A percentile compares a stretch with the other conserved stretches of the same genome.
These are phyloP conservation scores for Sebastes jordani DNA, from an alignment of 2,797 vertebrate species.

Conservation along the genomic window DNA sequence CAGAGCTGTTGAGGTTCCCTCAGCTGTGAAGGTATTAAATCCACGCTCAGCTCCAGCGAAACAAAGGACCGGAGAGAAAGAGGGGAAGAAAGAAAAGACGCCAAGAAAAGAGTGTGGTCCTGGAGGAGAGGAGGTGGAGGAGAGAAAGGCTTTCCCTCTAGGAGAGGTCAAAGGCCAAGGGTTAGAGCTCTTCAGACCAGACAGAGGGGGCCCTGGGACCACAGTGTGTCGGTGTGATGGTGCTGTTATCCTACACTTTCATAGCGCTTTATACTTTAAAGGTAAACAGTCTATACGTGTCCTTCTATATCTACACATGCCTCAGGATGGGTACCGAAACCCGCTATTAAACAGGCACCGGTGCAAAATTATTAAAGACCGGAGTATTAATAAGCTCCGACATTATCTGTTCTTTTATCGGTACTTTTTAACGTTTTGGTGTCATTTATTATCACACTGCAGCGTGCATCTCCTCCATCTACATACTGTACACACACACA, in stretches of 20 bases:
- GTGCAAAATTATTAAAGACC: too few species aligned
- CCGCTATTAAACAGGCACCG: too few species aligned
- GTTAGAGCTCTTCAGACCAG: conserved; percentile 52
- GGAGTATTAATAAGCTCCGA: too few species aligned
- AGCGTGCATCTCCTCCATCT: too few species aligned
- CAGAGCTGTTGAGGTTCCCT: conserved; percentile 33
- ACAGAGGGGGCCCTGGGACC: conserved; percentile 22
- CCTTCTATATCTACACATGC: too few species aligned
- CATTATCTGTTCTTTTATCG: too few species aligned
- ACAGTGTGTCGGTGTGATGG: conserved; percentile 4
- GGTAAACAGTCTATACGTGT: too few species aligned
- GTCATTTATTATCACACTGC: too few species aligned
- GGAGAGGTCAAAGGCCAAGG: conserved; percentile 54
- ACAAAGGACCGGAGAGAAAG: conserved; percentile 51
- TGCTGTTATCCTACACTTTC: neutral
- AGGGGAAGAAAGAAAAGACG: conserved; percentile 33
- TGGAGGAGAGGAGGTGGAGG: conserved; percentile 27
- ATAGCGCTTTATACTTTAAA: neutral
- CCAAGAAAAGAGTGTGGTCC: conserved; percentile 21
- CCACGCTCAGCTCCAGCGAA: conserved; percentile 7
- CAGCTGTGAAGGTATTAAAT: conserved; percentile 53
- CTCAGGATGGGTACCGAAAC: too few species aligned
- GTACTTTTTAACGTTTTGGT: too few species aligned
- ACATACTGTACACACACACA: too few species aligned
- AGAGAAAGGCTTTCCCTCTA: conserved; percentile 26